Evolutionary conservation across 2,888 invertebrate species (phyloP).

Genomic region (Lasioglossum calceatum): DNA sequence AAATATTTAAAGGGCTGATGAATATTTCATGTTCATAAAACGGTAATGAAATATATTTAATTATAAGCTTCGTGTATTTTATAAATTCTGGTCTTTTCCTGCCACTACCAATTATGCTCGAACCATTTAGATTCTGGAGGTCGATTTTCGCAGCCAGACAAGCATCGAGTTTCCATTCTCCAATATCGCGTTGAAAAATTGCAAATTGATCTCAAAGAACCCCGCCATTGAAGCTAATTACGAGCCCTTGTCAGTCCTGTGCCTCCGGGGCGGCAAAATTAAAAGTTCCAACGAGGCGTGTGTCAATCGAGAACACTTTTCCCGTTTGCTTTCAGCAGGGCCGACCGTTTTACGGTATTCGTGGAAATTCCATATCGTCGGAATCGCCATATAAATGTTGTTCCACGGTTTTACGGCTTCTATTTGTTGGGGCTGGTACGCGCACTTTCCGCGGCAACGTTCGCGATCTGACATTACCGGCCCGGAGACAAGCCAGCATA

Average conservation of each 20-base stretch:
- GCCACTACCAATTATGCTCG: background rate
- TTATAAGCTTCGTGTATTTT: background rate
- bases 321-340: background rate
- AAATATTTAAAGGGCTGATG: background rate
- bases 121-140: background rate
- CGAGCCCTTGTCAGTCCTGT: background rate
- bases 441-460: background rate
- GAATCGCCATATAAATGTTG: background rate
- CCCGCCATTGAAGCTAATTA: background rate
- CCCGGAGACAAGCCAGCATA: background rate
- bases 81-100: background rate
- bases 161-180: background rate
- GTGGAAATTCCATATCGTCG: background rate
- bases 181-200: background rate
- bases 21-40: background rate
- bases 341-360: background rate
- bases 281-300: background rate
- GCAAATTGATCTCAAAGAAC: background rate
- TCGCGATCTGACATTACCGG: background rate
- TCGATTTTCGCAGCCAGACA: background rate
- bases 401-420: background rate
- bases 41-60: background rate
- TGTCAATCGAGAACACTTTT: background rate
- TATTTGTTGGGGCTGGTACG: background rate
- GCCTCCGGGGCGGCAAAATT: background rate